Base-by-base conservation (phyloP, 2,797 vertebrate species). In the Pteronotus mesoamericanus region DNA sequence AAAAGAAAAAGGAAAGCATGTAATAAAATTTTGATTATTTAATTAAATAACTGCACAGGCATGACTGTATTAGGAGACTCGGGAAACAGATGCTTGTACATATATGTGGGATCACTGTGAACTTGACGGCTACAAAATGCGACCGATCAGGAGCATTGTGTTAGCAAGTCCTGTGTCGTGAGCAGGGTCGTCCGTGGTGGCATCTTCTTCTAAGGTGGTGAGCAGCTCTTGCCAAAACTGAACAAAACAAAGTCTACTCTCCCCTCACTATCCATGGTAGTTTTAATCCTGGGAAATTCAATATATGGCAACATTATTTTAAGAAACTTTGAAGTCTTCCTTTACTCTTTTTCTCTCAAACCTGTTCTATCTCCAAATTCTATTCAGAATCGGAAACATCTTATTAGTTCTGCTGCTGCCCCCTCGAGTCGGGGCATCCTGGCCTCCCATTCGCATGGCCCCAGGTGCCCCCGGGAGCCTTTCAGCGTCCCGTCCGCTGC, bases 271-370 rank as follows among this genome's bases (percentile, higher is more conserved):
- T 11, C 57, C 1, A 0, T 19, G 18, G 21, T 51, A 34, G 42
- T 78, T 88, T 83, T 69, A 46, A 87, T 90, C 78, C 61, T 86
- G n/a, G 91, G 26, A 71, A 86, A 69, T 55, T 82, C n/a, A 78
- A 2, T 26, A 4, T 34, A 26, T 51, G 34, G 34, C 87, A 55
- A 88, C 68, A 72, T 64, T 42, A 61, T 83, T 79, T 86, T 71
- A 79, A 53, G 69, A 91, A 22, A 51, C 6, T 75, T 94, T 29
- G 55, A 51, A 51, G 90, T 93, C 78, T n/a, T 72, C 48, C 59
- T 80, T 87, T 68, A n/a, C 34, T 75, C 12, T 86, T 91, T 80
- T 24, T 75, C 9, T 80, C 94, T 80, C 32, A 75, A 18, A 39
- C 12, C 24, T 8, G 16, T 68, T 37, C 18, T 55, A 18, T 14